Evolutionary conservation across 2,797 vertebrate species (phyloP), one percentile per base, ranked within the genome.

Genomic region (Oryzias sinensis): DNA sequence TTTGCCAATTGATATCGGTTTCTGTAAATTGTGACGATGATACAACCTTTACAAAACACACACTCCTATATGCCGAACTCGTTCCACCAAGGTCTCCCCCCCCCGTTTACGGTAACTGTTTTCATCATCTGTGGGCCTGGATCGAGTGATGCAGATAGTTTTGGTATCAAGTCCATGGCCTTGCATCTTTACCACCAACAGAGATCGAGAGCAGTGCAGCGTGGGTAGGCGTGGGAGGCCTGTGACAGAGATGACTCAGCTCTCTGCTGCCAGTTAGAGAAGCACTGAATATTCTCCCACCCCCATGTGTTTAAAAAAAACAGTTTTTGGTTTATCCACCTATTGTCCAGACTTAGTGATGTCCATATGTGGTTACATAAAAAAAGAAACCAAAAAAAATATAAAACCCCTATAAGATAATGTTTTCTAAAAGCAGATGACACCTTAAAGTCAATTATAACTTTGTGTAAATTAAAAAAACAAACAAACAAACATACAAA

Each of bases 201-300:
- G 64, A 83, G 77, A 81, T 59, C 20, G 79, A 88, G 83, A 90
- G 81, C 81, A 81, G 80, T 87, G 83, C 85, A 87, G 87, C 77
- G 80, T 88, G 81, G 84, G 81, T 74, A 86, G 87, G 88, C 47
- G 92, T 90, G 88, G 92, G 93, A 87, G 90, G 58, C 50, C 58
- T 53, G 68, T 59, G 89, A 78, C 77, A 84, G 89, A 92, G 91
- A 93, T 95, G 92, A 96, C 88, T 95, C 92, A 96, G 93, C 91
- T 65, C 46, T 74, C 79, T 86, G 80, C 87, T 87, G 66, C 86
- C 73, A 59, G 82, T 83, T 74, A 89, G 72, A 85, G 65, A 76
- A 78, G 65, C 70, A 64, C 51, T 40, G 62, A 60, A 65, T 56
- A 14, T 56, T 45, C 65, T 53, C 56, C 64, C 56, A 67, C 67